Percentiles rank a stretch among this genome's conserved stretches.
phyloP scores from a whole-genome alignment of 2,113 vertebrate species.

The Myrmecophaga tridactyla region DNA sequence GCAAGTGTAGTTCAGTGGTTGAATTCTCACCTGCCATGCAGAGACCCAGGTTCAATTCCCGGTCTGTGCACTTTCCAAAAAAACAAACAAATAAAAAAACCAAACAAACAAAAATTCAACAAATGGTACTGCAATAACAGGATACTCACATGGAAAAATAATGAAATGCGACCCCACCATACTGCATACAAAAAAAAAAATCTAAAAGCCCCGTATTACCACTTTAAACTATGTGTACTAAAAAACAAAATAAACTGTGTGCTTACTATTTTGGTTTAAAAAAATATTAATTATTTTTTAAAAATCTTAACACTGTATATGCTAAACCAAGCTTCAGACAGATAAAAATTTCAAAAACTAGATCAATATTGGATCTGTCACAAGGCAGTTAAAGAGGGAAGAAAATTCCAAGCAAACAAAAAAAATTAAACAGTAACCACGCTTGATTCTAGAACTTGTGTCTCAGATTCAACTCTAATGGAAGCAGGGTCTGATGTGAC shows the following conservation, averaged over 20 bases:
- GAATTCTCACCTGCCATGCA: too few species aligned
- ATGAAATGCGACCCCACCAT: too few species aligned
- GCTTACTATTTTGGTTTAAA: neutral
- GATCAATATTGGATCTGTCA: neutral
- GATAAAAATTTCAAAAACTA: slow-evolving; percentile 10
- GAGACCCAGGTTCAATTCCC: too few species aligned
- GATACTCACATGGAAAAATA: too few species aligned
- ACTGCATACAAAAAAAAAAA: too few species aligned
- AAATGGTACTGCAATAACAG: too few species aligned
- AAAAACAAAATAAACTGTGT: too few species aligned
- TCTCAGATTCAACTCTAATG: neutral
- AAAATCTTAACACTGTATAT: slow-evolving; percentile 23
- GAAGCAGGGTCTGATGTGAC: neutral
- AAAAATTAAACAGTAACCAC: neutral
- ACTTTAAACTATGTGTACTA: neutral
- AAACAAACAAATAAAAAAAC: too few species aligned
- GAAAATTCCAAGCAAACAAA: neutral
- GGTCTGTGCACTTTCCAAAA: too few species aligned
- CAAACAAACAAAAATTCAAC: too few species aligned
- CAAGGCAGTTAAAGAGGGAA: neutral
- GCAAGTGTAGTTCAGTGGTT: too few species aligned
- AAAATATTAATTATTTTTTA: neutral
- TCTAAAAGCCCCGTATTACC: too few species aligned
- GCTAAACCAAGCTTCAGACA: slow-evolving; percentile 16
- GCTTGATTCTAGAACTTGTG: neutral